Evolutionary conservation across 1,140 invertebrate genomes (phyloP), one percentile per base, ranked within the genome.

Genomic region (Apocrypta bakeri): DNA sequence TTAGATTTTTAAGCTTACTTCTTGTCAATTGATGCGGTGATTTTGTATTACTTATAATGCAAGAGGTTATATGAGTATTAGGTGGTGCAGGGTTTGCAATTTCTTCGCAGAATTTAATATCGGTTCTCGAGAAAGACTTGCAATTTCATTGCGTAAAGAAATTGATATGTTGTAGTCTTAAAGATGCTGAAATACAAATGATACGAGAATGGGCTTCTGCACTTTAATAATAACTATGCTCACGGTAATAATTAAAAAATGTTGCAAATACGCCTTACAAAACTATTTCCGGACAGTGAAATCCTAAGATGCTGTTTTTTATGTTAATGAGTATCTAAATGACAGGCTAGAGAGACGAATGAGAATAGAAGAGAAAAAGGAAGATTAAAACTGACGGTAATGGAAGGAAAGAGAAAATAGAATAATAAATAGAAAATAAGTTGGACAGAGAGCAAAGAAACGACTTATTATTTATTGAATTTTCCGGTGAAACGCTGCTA

Each of bases 371-470:
- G 48, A 21, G 48, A 7, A 3, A 56, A n/a, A n/a, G n/a, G 68
- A 42, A 68, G 79, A 75, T 81, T 48, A 56, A 75, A 81, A 81
- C 68, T 81, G 75, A 81, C 72, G 48, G 37, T 81, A 75, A 81
- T 68, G 71, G 72, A 75, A 21, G 42, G 37, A 64, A 75, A 48
- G 37, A 68, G 40, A 64, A 75, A 40, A 48, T 66, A 81, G 17
- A 7, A 27, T 48, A 73, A 74, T 74, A 63, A 61, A 61, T 29
- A 68, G 61, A 40, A 61, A 75, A 75, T 12, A 37, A 77, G 42
- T 24, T 17, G 42, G 69, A 48, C 25, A 48, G 31, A 63, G 25
- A 68, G 63, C 8, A 2, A 68, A 56, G 42, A 12, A 73, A 24
- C 9, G 17, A 61, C 24, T 31, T 21, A 68, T 64, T 71, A 81